A percentile compares a stretch with the other conserved stretches of the same genome.
phyloP scores from a whole-genome alignment of 2,113 vertebrate genomes.

The Proteles cristata region DNA sequence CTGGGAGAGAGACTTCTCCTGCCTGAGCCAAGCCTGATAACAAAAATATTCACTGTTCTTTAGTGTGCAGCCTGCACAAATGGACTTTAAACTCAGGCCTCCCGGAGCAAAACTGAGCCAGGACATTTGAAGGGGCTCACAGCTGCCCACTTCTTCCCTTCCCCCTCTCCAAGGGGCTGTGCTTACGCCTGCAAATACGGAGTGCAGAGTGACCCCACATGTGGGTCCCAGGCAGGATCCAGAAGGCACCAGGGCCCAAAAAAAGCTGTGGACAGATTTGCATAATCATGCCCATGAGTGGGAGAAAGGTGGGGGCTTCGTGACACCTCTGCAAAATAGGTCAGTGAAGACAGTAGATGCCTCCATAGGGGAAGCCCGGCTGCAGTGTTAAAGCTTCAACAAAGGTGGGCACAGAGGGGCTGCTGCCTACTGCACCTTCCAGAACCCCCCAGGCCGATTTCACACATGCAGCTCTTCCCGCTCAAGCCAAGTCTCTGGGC shows the following conservation, averaged over 20 bases:
- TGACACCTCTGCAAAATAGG: neutral
- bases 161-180: neutral
- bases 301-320: neutral
- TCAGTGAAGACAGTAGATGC: neutral
- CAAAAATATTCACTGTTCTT: neutral
- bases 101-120: neutral
- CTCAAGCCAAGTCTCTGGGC: neutral
- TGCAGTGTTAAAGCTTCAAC: neutral
- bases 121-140: neutral
- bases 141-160: neutral
- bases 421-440: neutral
- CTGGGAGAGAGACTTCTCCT: neutral
- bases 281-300: rapidly evolving
- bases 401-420: neutral
- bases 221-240: neutral
- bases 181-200: neutral
- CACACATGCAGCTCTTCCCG: neutral
- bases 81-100: neutral
- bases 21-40: neutral
- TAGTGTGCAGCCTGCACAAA: neutral
- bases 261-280: neutral
- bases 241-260: neutral
- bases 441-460: neutral
- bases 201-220: rapidly evolving
- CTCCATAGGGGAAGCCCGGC: neutral